Evolutionary conservation across 2,888 invertebrate species (phyloP), one percentile per base, ranked within the genome.

Genomic region (Drosophila tanythrix): DNA sequence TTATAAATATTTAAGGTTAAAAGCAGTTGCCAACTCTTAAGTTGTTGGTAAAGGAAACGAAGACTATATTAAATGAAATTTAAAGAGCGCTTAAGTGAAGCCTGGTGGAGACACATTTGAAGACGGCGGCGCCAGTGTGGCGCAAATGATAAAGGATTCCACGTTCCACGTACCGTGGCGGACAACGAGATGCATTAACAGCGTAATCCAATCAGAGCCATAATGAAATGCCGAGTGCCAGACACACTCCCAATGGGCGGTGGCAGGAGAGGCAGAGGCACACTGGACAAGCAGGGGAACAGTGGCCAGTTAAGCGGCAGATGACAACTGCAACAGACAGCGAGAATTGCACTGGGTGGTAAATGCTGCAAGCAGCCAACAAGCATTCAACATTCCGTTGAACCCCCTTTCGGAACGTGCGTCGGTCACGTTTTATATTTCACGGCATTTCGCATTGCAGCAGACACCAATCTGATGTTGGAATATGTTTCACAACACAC

Each of bases 171-270:
- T 31, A 35, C 40, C 52, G 40, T 35, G 27, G 25, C 50, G 38
- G 61, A 64, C 67, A 65, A 70, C 66, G 70, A 70, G 79, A 81
- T 81, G 83, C 83, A 87, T 85, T 85, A 87, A 84, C 77, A 74
- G 62, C 76, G 82, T 85, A 87, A 85, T 87, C 82, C 87, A 79
- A 84, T 87, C 87, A 82, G 69, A 62, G 64, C 70, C 73, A 80
- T 85, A 87, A 87, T 85, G 81, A 82, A 83, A 83, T 83, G 70
- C 73, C 74, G 69, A 81, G 79, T 75, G 71, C 72, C 77, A 71
- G 73, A 63, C 72, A 76, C 76, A 73, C 52, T 31, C 13, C 11
- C 68, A 59, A 43, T 15, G 21, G 40, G 21, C 18, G 15, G 35
- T 11, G 29, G 40, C 46, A 25, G 6, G 4, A 7, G 29, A 48